A percentile compares a stretch with the other conserved stretches of the same genome.
phyloP scores from a whole-genome alignment of 2,888 invertebrate species.

The Trissonchulus latispiculum region DNA sequence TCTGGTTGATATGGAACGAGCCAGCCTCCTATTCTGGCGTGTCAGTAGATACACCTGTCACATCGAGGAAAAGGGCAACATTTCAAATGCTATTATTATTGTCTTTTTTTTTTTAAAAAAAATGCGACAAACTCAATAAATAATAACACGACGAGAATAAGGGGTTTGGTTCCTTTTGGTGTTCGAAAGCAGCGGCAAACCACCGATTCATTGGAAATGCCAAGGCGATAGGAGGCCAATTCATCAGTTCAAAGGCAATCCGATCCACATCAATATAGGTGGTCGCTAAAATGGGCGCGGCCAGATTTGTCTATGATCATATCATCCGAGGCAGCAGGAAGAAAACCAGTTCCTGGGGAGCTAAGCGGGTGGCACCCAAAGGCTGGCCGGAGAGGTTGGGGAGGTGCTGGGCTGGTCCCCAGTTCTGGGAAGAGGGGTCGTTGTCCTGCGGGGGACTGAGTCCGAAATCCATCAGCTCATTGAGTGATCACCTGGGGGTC shows the following conservation, averaged over 20 bases:
- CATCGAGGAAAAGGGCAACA: too few species aligned
- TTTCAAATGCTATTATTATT: too few species aligned
- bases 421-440: too few species aligned
- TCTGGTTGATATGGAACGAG: constrained; percentile 84
- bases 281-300: constrained; percentile 77
- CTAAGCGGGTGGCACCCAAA: constrained; percentile 32
- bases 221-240: too few species aligned
- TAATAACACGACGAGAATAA: too few species aligned
- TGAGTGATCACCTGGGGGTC: neutral
- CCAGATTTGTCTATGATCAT: constrained; percentile 69
- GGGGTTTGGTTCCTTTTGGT: too few species aligned
- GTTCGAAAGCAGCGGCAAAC: too few species aligned
- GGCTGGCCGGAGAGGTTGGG: constrained; percentile 29
- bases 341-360: constrained; percentile 41
- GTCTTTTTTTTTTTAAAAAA: too few species aligned
- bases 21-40: too few species aligned
- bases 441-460: neutral
- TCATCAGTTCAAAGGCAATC: constrained; percentile 88
- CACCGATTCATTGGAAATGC: too few species aligned
- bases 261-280: constrained; percentile 94
- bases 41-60: too few species aligned
- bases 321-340: constrained; percentile 58
- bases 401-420: neutral
- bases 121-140: too few species aligned
- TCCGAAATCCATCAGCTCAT: constrained; percentile 10